Conservation (phyloP, 2,113 vertebrate species). For the Campylomormyrus tamandua region DNA sequence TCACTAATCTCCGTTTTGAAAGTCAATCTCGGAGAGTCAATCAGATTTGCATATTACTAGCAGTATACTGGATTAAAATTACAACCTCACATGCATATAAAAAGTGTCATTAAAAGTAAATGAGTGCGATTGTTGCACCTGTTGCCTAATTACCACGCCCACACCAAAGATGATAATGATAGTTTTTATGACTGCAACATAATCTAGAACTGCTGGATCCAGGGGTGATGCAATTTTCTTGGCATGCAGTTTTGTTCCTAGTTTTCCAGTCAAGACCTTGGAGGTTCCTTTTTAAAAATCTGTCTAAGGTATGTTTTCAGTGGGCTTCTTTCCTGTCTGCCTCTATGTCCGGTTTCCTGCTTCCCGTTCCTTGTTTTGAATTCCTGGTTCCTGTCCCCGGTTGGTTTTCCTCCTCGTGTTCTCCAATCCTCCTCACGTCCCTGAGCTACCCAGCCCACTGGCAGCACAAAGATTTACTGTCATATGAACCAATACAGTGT, state of each 20-base stretch:
- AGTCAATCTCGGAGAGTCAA: background rate
- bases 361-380: background rate
- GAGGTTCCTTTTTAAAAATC: background rate
- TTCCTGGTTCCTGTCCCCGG: background rate
- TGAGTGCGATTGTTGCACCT: background rate
- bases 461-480: background rate
- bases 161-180: background rate
- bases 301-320: background rate
- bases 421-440: background rate
- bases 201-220: background rate
- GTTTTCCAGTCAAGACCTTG: background rate
- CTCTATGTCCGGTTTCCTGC: background rate
- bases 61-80: background rate
- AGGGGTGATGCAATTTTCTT: background rate
- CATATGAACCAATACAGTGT: background rate
- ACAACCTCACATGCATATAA: background rate
- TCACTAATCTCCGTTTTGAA: background rate
- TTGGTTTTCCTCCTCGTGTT: background rate
- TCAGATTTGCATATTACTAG: slow-evolving; percentile 1
- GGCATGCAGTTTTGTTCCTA: background rate
- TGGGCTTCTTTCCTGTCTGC: background rate
- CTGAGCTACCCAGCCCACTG: background rate
- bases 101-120: background rate
- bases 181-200: background rate
- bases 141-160: background rate